Conservation (phyloP, 2,797 vertebrate species). For the Silurus lanzhouensis region DNA sequence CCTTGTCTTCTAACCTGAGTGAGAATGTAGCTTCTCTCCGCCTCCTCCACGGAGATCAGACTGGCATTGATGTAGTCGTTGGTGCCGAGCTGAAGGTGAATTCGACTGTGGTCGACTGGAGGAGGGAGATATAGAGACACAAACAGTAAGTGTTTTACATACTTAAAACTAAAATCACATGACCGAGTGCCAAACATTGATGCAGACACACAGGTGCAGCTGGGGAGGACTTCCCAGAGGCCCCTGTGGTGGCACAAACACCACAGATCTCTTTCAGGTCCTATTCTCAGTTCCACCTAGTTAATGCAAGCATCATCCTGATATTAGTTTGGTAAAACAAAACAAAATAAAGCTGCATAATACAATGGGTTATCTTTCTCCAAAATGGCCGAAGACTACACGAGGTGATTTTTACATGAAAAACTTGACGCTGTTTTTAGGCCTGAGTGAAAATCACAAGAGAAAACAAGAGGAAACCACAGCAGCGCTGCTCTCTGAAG, state of each 20-base stretch:
- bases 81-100: slow-evolving; percentile 86
- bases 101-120: slow-evolving; percentile 97
- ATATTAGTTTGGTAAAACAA: slow-evolving; percentile 21
- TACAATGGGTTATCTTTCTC: background rate
- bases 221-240: slow-evolving; percentile 36
- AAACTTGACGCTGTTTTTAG: slow-evolving; percentile 29
- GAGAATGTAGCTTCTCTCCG: slow-evolving; percentile 95
- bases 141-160: slow-evolving; percentile 18
- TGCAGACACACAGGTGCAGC: slow-evolving; percentile 48
- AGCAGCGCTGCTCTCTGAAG: slow-evolving; percentile 55
- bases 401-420: slow-evolving; percentile 22
- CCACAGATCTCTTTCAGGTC: slow-evolving; percentile 50
- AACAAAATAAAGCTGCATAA: background rate
- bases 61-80: slow-evolving; percentile 99
- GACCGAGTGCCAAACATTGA: background rate
- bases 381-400: background rate
- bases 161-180: slow-evolving; percentile 4
- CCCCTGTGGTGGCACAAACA: slow-evolving; percentile 31
- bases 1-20: slow-evolving; percentile 84
- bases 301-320: slow-evolving; percentile 20
- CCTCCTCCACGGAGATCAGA: slow-evolving; percentile 92
- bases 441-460: slow-evolving; percentile 15
- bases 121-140: slow-evolving; percentile 16
- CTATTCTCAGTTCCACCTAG: slow-evolving; percentile 55
- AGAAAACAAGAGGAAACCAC: slow-evolving; percentile 72